Conservation (phyloP, 2,888 invertebrate genomes). For the Rhorus exstirpatorius region DNA sequence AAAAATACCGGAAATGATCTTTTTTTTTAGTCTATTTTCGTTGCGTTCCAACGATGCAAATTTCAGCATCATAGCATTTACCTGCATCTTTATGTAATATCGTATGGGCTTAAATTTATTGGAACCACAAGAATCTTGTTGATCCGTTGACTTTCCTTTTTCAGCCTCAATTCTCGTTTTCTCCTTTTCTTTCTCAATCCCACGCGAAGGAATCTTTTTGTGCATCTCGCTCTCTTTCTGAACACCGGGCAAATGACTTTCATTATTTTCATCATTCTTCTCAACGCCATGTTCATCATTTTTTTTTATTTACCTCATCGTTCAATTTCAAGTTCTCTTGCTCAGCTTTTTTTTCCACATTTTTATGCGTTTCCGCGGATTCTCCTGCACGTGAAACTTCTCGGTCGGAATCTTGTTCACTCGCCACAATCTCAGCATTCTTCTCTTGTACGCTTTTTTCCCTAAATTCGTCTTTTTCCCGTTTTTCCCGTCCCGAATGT, state of each 20-base stretch:
- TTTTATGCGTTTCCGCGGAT: neutral
- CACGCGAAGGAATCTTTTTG: neutral
- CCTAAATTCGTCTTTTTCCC: neutral
- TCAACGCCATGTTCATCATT: neutral
- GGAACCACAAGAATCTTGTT: constrained; percentile 18
- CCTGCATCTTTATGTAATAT: constrained; percentile 64
- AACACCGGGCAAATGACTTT: neutral
- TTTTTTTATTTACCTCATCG: neutral
- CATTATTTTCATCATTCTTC: neutral
- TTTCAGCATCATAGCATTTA: too few species aligned
- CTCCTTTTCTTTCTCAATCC: neutral
- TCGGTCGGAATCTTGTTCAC: neutral
- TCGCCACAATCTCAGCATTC: neutral
- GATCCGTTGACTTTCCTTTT: neutral
- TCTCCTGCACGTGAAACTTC: neutral
- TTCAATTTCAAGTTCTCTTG: neutral
- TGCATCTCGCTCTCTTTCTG: neutral
- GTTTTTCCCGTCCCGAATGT: neutral
- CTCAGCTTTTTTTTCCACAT: constrained; percentile 3
- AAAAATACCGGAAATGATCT: too few species aligned
- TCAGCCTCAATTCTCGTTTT: neutral
- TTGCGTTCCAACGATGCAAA: too few species aligned
- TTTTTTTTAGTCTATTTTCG: too few species aligned
- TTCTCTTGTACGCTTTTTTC: neutral
- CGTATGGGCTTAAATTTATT: constrained; percentile 25